Base-by-base conservation (phyloP, 1,140 invertebrate genomes). In the Apis cerana region DNA sequence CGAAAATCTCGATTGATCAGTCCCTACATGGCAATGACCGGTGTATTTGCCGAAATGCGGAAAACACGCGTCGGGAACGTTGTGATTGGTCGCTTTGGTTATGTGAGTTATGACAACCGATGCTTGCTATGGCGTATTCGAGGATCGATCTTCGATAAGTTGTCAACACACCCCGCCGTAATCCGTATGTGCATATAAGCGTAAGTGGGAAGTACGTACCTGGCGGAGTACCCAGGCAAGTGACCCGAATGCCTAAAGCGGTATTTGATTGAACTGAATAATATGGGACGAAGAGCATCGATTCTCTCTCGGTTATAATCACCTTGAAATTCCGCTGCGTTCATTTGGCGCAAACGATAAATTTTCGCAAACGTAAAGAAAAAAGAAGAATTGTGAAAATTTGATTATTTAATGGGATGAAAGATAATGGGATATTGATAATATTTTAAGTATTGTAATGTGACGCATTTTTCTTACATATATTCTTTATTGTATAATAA, bases 241-340 rank as follows among this genome's bases (percentile, higher is more conserved):
- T 67, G 89, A 91, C 88, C 89, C 77, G 85, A 89, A 92, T 91
- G 90, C 89, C 85, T 87, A 83, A 84, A 88, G 83, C 89, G 85
- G 75, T 80, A 92, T 90, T 91, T 85, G 90, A 92, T 91, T 88
- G 85, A 86, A 89, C 84, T 89, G 88, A 91, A 92, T 92, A 91
- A 92, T 92, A 88, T 90, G 90, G 88, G 88, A 67, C 89, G 91
- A 92, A 92, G 90, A 90, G 89, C 90, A 88, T 91, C 89, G 88
- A 91, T 91, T 92, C 88, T 87, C 88, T 87, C 88, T 87, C 65
- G 74, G 74, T 88, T 90, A 89, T 82, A 82, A 67, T 80, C 65
- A 78, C n/a, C 87, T 89, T 85, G 86, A 81, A 84, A 89, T 90
- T 88, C 79, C 75, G 50, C 13, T 8, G 67, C 19, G n/a, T 80